Conservation (phyloP, 1,140 invertebrate genomes). For the Capitella teleta region DNA sequence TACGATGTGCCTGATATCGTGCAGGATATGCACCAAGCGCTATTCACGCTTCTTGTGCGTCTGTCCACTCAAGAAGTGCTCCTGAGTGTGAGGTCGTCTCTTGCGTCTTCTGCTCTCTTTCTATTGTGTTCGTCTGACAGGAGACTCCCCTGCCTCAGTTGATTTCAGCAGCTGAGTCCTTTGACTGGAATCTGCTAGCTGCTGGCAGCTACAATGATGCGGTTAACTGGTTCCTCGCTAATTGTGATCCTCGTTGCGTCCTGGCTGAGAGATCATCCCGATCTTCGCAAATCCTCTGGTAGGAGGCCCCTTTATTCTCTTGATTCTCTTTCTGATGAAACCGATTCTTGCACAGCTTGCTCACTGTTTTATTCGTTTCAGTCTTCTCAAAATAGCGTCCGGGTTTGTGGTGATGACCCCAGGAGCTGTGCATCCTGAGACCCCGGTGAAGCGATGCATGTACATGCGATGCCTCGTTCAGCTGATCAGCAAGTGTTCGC, state of each 20-base stretch:
- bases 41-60: no score
- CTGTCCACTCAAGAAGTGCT: no score
- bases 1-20: no score
- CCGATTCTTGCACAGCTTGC: not conserved
- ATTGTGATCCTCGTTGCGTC: constrained; percentile 60
- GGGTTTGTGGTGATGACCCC: constrained; percentile 42
- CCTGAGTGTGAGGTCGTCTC: no score
- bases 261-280: constrained; percentile 44
- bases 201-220: constrained; percentile 55
- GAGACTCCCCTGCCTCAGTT: constrained; percentile 38
- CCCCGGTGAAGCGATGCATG: constrained; percentile 46
- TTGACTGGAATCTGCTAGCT: constrained; percentile 59
- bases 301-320: not conserved
- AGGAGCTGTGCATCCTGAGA: constrained; percentile 10
- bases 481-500: constrained; percentile 50
- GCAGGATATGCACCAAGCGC: no score
- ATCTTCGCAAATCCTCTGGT: constrained; percentile 40
- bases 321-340: not conserved
- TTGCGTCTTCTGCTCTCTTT: no score
- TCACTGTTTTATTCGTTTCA: constrained; percentile 25
- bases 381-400: constrained; percentile 51
- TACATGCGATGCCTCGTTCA: constrained; percentile 52
- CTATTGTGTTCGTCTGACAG: not conserved
- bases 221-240: constrained; percentile 66
- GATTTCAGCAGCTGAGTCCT: constrained; percentile 50